phyloP scores from a whole-genome alignment of 2,888 invertebrate species.

The Drosophila ustulata region DNA sequence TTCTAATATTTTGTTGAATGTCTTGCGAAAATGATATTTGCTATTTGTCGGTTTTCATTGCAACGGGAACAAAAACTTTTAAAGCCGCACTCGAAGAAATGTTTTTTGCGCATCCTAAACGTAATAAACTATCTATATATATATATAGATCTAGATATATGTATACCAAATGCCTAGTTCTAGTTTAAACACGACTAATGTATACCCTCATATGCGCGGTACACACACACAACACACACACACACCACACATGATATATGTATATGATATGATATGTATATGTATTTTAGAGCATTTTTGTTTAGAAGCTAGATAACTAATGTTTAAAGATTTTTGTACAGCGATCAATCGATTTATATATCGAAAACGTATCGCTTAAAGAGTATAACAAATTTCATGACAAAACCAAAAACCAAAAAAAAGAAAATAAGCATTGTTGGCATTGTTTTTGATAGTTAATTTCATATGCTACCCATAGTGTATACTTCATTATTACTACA shows the following conservation, averaged over 20 bases:
- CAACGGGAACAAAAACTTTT: slow-evolving; percentile 67
- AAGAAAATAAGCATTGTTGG: slow-evolving; percentile 28
- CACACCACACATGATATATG: slow-evolving; percentile 30
- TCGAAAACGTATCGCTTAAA: slow-evolving; percentile 9
- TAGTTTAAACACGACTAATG: slow-evolving; percentile 48
- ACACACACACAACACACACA: slow-evolving; percentile 29
- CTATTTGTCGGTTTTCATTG: slow-evolving; percentile 61
- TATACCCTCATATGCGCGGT: slow-evolving; percentile 53
- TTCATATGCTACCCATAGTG: slow-evolving; percentile 35
- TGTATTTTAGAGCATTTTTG: slow-evolving; percentile 62
- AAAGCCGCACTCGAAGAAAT: slow-evolving; percentile 44
- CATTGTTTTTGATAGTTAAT: slow-evolving; percentile 47
- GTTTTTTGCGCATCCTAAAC: slow-evolving; percentile 30
- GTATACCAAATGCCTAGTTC: slow-evolving; percentile 36
- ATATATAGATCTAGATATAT: slow-evolving; percentile 22
- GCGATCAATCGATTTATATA: slow-evolving; percentile 36
- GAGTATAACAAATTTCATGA: slow-evolving; percentile 18
- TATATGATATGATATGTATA: slow-evolving; percentile 21
- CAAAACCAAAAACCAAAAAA: slow-evolving; percentile 17
- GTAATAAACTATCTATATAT: slow-evolving; percentile 28
- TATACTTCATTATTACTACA: slow-evolving; percentile 44
- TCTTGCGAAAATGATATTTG: slow-evolving; percentile 13
- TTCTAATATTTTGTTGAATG: not conserved
- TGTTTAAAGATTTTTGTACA: slow-evolving; percentile 58
- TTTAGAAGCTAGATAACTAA: slow-evolving; percentile 50